These are phyloP conservation scores for Latrodectus hesperus DNA, from an alignment of 2,888 invertebrate genomes.

Conservation along the genomic window DNA sequence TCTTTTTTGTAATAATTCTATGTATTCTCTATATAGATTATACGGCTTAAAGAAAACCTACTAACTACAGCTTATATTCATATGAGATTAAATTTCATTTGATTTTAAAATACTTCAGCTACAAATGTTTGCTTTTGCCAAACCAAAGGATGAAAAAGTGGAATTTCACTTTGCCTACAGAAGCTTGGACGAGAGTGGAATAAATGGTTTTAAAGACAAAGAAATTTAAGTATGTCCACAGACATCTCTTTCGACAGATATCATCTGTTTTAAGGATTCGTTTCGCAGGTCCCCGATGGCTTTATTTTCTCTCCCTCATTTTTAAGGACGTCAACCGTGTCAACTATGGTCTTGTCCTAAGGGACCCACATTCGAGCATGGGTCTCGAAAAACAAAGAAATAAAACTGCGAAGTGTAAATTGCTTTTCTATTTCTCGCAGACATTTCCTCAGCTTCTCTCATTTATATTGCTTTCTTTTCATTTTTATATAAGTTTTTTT, in stretches of 20 bases:
- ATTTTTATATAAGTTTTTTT: neutral
- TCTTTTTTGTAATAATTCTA: too few species aligned
- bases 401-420: slow-evolving; percentile 55
- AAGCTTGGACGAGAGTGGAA: neutral
- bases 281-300: neutral
- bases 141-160: too few species aligned
- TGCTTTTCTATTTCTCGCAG: slow-evolving; percentile 47
- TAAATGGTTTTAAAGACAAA: neutral
- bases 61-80: too few species aligned
- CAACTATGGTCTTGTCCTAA: slow-evolving; percentile 1
- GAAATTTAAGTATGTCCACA: neutral
- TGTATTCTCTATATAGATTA: too few species aligned
- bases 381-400: neutral
- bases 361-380: slow-evolving; percentile 21
- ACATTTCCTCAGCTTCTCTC: slow-evolving; percentile 21
- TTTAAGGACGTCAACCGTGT: slow-evolving; percentile 47
- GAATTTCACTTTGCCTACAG: too few species aligned
- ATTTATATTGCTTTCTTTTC: neutral
- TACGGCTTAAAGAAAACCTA: too few species aligned
- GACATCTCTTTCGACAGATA: neutral
- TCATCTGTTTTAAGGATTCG: neutral
- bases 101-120: too few species aligned
- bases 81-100: too few species aligned
- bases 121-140: too few species aligned
- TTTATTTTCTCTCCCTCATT: slow-evolving; percentile 21